Percentiles rank a stretch among this genome's conserved stretches.
Evolutionary conservation across 2,888 invertebrate genomes (phyloP).

Genomic region (Lasioglossum villosulum): DNA sequence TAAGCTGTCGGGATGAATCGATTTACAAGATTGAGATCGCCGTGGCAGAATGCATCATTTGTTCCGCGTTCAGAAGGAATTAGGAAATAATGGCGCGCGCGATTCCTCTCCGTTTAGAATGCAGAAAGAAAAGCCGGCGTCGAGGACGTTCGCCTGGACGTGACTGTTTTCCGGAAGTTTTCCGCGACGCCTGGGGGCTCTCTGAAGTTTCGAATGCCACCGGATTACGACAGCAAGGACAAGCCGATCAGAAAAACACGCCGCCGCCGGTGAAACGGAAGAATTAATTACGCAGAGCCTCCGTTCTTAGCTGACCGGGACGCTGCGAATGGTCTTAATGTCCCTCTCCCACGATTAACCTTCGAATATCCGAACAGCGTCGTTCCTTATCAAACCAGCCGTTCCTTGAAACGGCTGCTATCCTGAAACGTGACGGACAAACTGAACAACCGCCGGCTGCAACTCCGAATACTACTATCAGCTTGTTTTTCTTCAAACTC

Average conservation of each 20-base stretch:
- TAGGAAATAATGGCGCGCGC: slow-evolving; percentile 7
- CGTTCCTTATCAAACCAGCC: slow-evolving; percentile 2
- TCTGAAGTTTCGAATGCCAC: slow-evolving; percentile 56
- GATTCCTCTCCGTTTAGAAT: slow-evolving; percentile 61
- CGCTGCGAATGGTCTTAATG: slow-evolving; percentile 1
- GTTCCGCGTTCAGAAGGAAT: slow-evolving; percentile 8
- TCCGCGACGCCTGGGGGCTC: slow-evolving; percentile 57
- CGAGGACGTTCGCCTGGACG: slow-evolving; percentile 58
- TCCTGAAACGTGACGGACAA: not conserved
- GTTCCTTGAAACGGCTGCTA: not conserved
- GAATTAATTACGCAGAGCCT: slow-evolving; percentile 17
- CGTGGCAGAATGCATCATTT: not conserved
- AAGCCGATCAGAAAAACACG: slow-evolving; percentile 18
- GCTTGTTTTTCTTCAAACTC: not conserved
- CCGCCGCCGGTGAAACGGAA: slow-evolving; percentile 18
- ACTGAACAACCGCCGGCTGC: not conserved
- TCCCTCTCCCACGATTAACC: slow-evolving; percentile 11
- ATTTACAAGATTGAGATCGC: too few relatives aligned
- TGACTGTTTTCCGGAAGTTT: slow-evolving; percentile 66
- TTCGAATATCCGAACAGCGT: not conserved
- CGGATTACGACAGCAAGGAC: slow-evolving; percentile 40
- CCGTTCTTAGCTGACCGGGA: not conserved
- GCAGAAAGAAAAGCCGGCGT: slow-evolving; percentile 21
- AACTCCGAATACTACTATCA: not conserved
- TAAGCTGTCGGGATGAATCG: too few relatives aligned